These are phyloP conservation scores for Lycia hirtaria DNA, from an alignment of 2,888 invertebrate genomes.

Conservation along the genomic window DNA sequence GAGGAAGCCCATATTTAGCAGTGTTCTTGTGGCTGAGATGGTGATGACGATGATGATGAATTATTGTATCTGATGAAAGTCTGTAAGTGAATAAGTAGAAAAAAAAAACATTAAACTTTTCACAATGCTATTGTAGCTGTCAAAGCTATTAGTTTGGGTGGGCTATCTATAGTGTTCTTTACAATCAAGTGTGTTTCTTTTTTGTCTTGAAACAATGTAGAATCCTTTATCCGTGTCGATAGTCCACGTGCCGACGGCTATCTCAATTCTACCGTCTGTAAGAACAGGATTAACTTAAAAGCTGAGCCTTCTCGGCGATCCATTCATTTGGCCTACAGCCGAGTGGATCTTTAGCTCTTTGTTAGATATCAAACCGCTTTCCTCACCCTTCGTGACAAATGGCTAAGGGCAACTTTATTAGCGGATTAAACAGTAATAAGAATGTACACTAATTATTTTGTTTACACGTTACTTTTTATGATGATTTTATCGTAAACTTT, in stretches of 20 bases:
- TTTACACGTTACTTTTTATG: not conserved
- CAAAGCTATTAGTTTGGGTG: no score
- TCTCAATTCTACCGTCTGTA: constrained; percentile 38
- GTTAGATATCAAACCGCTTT: constrained; percentile 50
- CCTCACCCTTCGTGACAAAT: constrained; percentile 48
- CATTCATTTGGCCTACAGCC: constrained; percentile 53
- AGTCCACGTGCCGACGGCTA: constrained; percentile 30
- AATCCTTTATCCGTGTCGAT: constrained; percentile 28
- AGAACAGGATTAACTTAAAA: constrained; percentile 44
- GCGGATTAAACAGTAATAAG: constrained; percentile 36
- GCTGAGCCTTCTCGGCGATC: constrained; percentile 49
- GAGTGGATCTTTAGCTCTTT: constrained; percentile 55
- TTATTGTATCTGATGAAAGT: no score
- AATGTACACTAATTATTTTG: constrained; percentile 20
- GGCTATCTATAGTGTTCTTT: no score
- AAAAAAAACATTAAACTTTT: no score
- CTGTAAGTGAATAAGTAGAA: no score
- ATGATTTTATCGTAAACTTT: not conserved
- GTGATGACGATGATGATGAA: no score
- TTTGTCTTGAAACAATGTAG: not conserved
- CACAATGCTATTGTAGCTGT: no score
- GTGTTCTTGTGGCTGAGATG: no score
- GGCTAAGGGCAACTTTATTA: constrained; percentile 45
- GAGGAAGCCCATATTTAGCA: no score
- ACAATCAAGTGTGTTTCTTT: not conserved